Conservation (phyloP, 2,888 invertebrate genomes). For the Pseudolycoriella hygida region DNA sequence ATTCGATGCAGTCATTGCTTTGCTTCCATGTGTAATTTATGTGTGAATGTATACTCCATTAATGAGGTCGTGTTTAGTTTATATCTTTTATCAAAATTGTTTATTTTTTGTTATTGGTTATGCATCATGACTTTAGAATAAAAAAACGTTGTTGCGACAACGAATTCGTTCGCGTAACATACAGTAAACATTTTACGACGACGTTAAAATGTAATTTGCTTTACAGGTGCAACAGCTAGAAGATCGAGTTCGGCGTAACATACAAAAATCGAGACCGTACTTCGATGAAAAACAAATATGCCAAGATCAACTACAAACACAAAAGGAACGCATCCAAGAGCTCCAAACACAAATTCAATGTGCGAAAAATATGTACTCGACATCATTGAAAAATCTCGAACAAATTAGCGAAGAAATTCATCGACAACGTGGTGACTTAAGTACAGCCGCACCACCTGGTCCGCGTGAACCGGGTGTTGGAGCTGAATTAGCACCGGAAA, state of each 20-base stretch:
- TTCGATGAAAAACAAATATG: conserved; percentile 81
- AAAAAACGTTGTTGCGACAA: too few species aligned
- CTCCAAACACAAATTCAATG: conserved; percentile 54
- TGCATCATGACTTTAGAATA: too few species aligned
- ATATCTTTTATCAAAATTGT: too few species aligned
- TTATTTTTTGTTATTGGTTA: too few species aligned
- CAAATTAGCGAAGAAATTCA: conserved; percentile 87
- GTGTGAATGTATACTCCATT: too few species aligned
- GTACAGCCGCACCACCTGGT: conserved; percentile 21
- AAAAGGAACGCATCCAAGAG: conserved; percentile 66
- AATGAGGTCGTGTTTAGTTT: too few species aligned
- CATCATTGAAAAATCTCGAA: conserved; percentile 67
- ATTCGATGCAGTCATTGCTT: too few species aligned
- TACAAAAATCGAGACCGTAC: conserved; percentile 74
- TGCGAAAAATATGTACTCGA: conserved; percentile 66
- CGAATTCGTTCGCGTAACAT: too few species aligned
- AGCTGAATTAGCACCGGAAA: conserved; percentile 36
- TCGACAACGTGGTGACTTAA: conserved; percentile 25
- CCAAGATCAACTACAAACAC: conserved; percentile 68
- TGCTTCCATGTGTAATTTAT: too few species aligned
- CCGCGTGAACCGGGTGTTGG: conserved; percentile 54
- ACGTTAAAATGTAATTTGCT: too few species aligned
- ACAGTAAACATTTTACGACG: too few species aligned
- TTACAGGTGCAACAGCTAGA: conserved; percentile 57
- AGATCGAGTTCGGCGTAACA: conserved; percentile 63